A percentile compares a stretch with the other conserved stretches of the same genome.
phyloP scores from a whole-genome alignment of 2,888 invertebrate species.

The Serrognathus titanus region DNA sequence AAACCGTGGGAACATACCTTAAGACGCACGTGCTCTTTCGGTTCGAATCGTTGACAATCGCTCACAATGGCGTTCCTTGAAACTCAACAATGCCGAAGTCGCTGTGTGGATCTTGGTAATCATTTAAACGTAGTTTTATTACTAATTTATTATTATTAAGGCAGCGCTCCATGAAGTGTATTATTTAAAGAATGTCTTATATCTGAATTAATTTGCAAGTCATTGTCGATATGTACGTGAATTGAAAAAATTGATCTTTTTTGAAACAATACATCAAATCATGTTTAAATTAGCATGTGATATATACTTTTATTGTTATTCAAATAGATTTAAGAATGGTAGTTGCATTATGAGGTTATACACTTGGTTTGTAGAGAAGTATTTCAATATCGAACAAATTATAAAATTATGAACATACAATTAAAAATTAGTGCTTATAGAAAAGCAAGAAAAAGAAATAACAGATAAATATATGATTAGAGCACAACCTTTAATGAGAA shows the following conservation, averaged over 20 bases:
- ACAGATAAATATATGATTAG: too few species aligned
- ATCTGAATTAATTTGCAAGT: slow-evolving; percentile 2
- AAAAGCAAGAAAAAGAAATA: too few species aligned
- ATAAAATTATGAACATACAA: too few species aligned
- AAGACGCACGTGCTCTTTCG: slow-evolving; percentile 16
- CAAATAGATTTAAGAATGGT: too few species aligned
- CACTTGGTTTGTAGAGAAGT: too few species aligned
- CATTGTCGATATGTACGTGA: slow-evolving; percentile 6
- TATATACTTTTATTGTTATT: too few species aligned
- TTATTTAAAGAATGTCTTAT: slow-evolving; percentile 8
- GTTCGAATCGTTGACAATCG: slow-evolving; percentile 12
- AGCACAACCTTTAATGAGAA: too few species aligned
- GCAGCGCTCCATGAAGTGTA: slow-evolving; percentile 13
- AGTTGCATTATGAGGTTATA: too few species aligned
- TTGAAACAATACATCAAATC: background rate
- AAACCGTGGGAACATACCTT: too few species aligned
- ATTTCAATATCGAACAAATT: too few species aligned
- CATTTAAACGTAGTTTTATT: slow-evolving; percentile 16
- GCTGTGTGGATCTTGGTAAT: slow-evolving; percentile 20
- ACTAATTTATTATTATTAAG: slow-evolving; percentile 18
- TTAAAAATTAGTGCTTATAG: too few species aligned
- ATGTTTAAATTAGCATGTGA: too few species aligned
- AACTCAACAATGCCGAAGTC: slow-evolving; percentile 18
- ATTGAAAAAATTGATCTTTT: slow-evolving; percentile 11
- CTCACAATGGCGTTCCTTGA: slow-evolving; percentile 16